phyloP scores from a whole-genome alignment of 2,113 vertebrate species.

The Panthera tigris region DNA sequence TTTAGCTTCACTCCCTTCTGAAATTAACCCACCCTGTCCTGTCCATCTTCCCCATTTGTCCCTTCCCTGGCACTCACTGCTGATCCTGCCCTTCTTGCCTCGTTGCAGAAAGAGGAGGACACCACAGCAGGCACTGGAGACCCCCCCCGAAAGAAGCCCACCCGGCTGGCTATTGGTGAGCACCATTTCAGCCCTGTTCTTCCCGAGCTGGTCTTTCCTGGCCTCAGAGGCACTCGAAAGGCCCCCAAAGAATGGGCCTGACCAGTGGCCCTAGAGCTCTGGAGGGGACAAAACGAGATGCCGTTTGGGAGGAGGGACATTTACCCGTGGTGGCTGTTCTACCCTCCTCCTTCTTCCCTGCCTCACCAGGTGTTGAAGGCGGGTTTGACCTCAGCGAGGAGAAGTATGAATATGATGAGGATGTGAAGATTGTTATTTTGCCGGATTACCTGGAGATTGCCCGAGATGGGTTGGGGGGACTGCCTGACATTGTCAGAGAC shows the following conservation, averaged over 20 bases:
- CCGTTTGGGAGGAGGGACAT: background rate
- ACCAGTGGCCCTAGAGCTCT: background rate
- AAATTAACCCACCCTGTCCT: background rate
- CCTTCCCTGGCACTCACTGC: background rate
- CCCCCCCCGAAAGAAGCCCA: slow-evolving; percentile 98
- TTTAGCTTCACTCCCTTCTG: background rate
- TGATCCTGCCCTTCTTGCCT: slow-evolving; percentile 4
- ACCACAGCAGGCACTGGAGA: slow-evolving; percentile 91
- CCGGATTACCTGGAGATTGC: slow-evolving; percentile 96
- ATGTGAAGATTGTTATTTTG: slow-evolving; percentile 96
- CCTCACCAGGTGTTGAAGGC: slow-evolving; percentile 92
- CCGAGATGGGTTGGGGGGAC: slow-evolving; percentile 90
- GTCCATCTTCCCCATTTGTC: fast-evolving
- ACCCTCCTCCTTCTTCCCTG: background rate
- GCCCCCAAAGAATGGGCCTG: background rate
- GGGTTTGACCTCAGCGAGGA: slow-evolving; percentile 95
- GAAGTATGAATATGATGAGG: slow-evolving; percentile 95
- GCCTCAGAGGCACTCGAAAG: background rate
- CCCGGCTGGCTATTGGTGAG: slow-evolving; percentile 97
- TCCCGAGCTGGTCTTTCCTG: background rate
- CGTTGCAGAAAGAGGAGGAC: slow-evolving; percentile 91
- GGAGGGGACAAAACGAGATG: background rate
- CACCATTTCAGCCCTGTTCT: fast-evolving
- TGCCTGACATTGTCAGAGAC: slow-evolving; percentile 95
- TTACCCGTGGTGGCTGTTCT: background rate